These are phyloP conservation scores for Platypus cylindrus DNA, from an alignment of 2,888 invertebrate species.

Conservation along the genomic window DNA sequence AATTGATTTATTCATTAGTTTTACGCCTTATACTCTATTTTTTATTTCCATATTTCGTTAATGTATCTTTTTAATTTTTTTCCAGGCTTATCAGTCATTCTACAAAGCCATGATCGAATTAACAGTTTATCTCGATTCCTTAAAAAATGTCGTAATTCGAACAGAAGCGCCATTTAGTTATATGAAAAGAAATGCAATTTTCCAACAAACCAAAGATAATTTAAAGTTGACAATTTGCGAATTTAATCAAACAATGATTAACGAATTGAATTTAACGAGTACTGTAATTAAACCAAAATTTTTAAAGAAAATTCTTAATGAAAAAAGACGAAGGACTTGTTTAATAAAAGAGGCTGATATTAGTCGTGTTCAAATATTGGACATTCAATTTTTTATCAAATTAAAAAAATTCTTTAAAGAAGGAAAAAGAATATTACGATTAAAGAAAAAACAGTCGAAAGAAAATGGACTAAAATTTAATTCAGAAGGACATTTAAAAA, in stretches of 20 bases:
- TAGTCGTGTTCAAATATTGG: conserved; percentile 44
- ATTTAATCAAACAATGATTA: conserved; percentile 42
- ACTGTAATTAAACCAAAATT: conserved; percentile 27
- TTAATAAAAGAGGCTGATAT: conserved; percentile 32
- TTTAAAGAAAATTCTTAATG: too few species aligned
- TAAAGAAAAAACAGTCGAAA: conserved; percentile 10
- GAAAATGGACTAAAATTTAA: too few species aligned
- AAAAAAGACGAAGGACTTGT: conserved; percentile 30
- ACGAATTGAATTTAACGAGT: conserved; percentile 35
- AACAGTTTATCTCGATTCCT: conserved; percentile 37
- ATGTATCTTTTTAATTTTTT: conserved; percentile 15
- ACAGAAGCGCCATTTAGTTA: conserved; percentile 24
- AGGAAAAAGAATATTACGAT: conserved; percentile 32
- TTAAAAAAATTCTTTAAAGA: conserved; percentile 42
- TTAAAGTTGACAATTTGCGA: conserved; percentile 41
- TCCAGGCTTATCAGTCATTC: conserved; percentile 47
- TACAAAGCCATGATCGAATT: conserved; percentile 41
- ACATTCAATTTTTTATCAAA: conserved; percentile 46
- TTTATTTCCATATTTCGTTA: conserved; percentile 3
- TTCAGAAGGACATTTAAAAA: too few species aligned
- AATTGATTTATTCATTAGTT: too few species aligned
- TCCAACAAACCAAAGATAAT: conserved; percentile 34
- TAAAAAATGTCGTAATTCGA: conserved; percentile 33
- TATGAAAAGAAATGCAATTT: conserved; percentile 33
- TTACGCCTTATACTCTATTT: conserved; percentile 1